phyloP scores from a whole-genome alignment of 2,113 vertebrate species.

The human (Homo sapiens) region GRCh38 chr3:194413501-194414000 shows the following conservation, averaged over 20 bases:
- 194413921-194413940: neutral
- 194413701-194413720: neutral
- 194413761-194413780: constrained; percentile 86
- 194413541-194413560: neutral
- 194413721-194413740: neutral
- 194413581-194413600: neutral
- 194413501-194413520: neutral
- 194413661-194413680: neutral
- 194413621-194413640: neutral
- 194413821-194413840: constrained; percentile 93
- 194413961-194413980: neutral
- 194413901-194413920: neutral
- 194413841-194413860: constrained; percentile 78
- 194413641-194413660: neutral
- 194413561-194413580: neutral
- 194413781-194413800: constrained; percentile 90
- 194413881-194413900: neutral
- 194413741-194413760: constrained; percentile 88
- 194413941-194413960: neutral
- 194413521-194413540: neutral
- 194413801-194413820: constrained; percentile 91
- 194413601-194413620: neutral
- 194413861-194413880: constrained; percentile 38
- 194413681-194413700: neutral
- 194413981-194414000: neutral